Evolutionary conservation across 2,113 vertebrate species (phyloP).

Genomic region (Ammodytes marinus): DNA sequence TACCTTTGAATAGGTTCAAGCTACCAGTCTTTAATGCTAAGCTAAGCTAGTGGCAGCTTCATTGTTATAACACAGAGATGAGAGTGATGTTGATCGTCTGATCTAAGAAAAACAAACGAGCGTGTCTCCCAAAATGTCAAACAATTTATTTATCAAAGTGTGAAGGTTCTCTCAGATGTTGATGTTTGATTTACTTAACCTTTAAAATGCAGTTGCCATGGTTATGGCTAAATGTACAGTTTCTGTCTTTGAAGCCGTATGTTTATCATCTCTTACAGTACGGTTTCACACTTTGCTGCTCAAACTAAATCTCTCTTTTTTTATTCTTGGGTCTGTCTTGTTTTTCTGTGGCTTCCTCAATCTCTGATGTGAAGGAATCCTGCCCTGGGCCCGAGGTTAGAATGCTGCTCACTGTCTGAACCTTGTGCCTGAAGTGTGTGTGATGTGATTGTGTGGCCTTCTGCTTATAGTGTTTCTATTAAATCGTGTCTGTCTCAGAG

Average conservation of each 20-base stretch:
- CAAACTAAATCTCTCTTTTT: slow-evolving; percentile 30
- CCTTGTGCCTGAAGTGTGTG: slow-evolving; percentile 36
- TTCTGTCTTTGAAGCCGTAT: neutral
- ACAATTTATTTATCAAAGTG: too few species aligned
- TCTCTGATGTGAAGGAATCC: slow-evolving; percentile 68
- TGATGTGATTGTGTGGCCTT: slow-evolving; percentile 31
- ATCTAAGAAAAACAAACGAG: too few species aligned
- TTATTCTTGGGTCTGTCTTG: slow-evolving; percentile 19
- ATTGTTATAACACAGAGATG: neutral
- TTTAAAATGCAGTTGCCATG: neutral
- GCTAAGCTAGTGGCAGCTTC: neutral
- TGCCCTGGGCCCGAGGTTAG: slow-evolving; percentile 78
- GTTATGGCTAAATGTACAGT: neutral
- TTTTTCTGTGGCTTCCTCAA: slow-evolving; percentile 30
- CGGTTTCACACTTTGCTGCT: slow-evolving; percentile 20
- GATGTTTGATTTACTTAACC: neutral
- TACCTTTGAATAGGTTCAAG: neutral
- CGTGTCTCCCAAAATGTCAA: too few species aligned
- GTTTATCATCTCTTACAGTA: neutral
- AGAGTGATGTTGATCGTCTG: neutral
- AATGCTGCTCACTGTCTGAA: slow-evolving; percentile 42
- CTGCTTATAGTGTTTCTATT: neutral
- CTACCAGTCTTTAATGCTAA: neutral
- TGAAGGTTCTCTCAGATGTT: neutral
- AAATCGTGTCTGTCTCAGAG: neutral